Evolutionary conservation across 2,113 vertebrate species (phyloP), one percentile per base, ranked within the genome.

Genomic region (Colaptes auratus): DNA sequence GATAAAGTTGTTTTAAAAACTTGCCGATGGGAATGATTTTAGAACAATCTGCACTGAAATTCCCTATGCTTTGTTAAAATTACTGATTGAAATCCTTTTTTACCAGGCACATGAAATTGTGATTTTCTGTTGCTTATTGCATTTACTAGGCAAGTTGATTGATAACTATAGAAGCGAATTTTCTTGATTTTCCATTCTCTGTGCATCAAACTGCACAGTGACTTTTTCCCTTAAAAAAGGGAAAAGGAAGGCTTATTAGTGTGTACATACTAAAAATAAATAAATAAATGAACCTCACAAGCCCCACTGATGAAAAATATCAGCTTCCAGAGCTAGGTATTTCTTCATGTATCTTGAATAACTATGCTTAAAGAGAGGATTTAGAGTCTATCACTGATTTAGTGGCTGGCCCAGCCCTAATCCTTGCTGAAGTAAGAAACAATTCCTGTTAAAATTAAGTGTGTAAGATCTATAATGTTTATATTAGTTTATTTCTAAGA

Each of bases 201-300:
- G 50, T 52, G 50, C 50, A 52, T 56, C 27, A 25, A 79, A 30
- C 12, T 48, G 7, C 10, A 46, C 24, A 33, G 36, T 42, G 48
- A 15, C 25, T 20, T 31, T 48, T 13, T 33, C 2, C 6, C 3
- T 13, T 66, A 15, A 3, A 36, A 56, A 81, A 60, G 8, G 24
- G 13, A 12, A 0, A 10, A 3, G 15, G 3, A 31, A 24, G 60
- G 7, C 2, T 16, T 52, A 25, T 8, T 61, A 52, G 16, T 16
- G 23, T 55, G 3, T 46, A 3, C 50, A 20, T 50, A 8, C 17
- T 28, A 61, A 75, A 75, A 60, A 8, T 0, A 4, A 42, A 25
- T 53, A 5, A 42, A 42, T 11, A 42, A 42, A n/a, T n/a, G n/a
- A 9, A 42, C 39, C 39, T 42, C 39, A 42, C 39, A 42, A 42